These are phyloP conservation scores for Eidolon dupreanum DNA, from an alignment of 2,797 vertebrate species.

Conservation along the genomic window DNA sequence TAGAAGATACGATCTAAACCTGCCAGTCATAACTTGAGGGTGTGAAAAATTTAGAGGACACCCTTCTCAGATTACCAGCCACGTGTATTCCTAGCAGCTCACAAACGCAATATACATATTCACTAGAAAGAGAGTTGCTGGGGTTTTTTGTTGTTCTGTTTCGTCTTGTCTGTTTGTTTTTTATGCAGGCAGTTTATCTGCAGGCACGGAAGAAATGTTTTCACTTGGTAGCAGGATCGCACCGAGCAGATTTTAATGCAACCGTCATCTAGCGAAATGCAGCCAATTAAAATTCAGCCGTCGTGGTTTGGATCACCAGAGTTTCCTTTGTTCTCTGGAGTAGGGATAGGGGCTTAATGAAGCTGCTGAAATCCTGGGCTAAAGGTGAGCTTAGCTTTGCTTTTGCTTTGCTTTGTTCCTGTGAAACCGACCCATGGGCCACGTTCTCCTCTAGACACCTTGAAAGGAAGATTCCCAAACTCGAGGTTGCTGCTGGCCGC, in stretches of 20 bases:
- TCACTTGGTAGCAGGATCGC: not conserved
- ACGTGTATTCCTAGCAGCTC: not conserved
- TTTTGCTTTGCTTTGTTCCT: too few species aligned
- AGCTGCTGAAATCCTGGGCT: not conserved
- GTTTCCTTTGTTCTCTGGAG: not conserved
- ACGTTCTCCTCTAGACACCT: fast-evolving
- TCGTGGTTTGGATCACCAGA: too few species aligned
- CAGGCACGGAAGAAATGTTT: not conserved
- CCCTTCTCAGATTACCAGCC: not conserved
- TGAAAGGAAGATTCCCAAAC: not conserved
- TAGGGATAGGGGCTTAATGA: fast-evolving
- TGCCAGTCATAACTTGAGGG: fast-evolving
- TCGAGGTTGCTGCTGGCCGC: not conserved
- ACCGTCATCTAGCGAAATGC: not conserved
- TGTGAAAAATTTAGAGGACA: not conserved
- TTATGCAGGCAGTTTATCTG: not conserved
- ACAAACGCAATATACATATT: fast-evolving
- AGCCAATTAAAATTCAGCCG: not conserved
- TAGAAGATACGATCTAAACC: too few species aligned
- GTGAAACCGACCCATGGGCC: not conserved
- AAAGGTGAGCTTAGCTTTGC: not conserved
- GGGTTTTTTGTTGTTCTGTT: not conserved
- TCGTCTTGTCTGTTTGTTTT: not conserved
- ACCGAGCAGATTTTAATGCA: not conserved
- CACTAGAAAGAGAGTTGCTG: not conserved